These are phyloP conservation scores for Diplazon laetatorius DNA, from an alignment of 2,888 invertebrate species.

Conservation along the genomic window DNA sequence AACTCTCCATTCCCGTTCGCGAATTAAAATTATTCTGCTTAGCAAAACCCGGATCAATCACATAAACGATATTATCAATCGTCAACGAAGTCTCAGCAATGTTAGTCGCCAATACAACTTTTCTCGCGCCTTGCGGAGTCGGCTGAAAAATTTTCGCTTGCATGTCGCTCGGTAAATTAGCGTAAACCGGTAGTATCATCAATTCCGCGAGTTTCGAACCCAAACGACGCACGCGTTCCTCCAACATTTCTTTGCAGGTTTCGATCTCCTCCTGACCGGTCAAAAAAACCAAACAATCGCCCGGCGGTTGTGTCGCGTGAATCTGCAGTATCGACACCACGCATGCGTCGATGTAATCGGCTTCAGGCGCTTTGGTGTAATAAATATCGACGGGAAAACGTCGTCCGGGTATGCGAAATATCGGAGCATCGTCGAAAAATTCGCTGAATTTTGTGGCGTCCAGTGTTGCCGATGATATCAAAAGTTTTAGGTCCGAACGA, in stretches of 20 bases:
- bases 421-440: slow-evolving; percentile 99
- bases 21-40: slow-evolving; percentile 99
- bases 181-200: slow-evolving; percentile 97
- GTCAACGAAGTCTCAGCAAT: slow-evolving; percentile 99
- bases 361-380: slow-evolving; percentile 99
- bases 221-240: slow-evolving; percentile 95
- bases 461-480: slow-evolving; percentile 98
- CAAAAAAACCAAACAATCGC: slow-evolving; percentile 98
- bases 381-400: slow-evolving; percentile 99
- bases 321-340: slow-evolving; percentile 99
- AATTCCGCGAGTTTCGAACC: slow-evolving; percentile 97
- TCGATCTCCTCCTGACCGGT: slow-evolving; percentile 96
- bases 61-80: slow-evolving; percentile 99
- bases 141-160: slow-evolving; percentile 99
- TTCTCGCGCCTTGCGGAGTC: slow-evolving; percentile 97
- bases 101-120: slow-evolving; percentile 98
- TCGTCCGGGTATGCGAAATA: slow-evolving; percentile 98
- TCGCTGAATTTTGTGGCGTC: slow-evolving; percentile 99
- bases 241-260: slow-evolving; percentile 93
- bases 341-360: slow-evolving; percentile 98
- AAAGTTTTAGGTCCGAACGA: slow-evolving; percentile 95
- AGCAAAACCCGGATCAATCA: slow-evolving; percentile 99
- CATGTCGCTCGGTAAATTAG: slow-evolving; percentile 99
- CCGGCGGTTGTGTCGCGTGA: slow-evolving; percentile 97
- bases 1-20: slow-evolving; percentile 98